Percentiles rank a stretch among this genome's conserved stretches.
Conservation (phyloP, 2,113 vertebrate genomes). For the Gallinago undulata region DNA sequence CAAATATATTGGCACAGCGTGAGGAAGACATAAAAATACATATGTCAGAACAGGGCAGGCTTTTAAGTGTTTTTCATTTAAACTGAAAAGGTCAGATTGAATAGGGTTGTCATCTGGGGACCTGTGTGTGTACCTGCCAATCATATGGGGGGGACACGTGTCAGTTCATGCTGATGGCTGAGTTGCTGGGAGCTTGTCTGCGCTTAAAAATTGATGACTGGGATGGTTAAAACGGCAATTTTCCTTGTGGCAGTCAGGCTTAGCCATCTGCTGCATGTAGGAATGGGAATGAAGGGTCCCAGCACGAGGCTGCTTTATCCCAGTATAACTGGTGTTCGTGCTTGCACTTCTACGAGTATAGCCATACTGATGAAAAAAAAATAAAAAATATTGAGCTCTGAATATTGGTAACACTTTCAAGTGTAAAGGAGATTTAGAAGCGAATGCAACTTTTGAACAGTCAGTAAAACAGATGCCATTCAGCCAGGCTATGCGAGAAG, state of each 20-base stretch:
- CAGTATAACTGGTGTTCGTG: background rate
- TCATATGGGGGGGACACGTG: background rate
- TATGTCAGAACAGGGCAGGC: conserved; percentile 3
- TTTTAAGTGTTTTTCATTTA: conserved; percentile 54
- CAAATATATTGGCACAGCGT: background rate
- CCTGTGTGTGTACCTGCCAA: background rate
- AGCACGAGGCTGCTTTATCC: background rate
- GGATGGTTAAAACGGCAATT: background rate
- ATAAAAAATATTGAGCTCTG: background rate
- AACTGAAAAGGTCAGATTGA: conserved; percentile 58
- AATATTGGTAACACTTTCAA: background rate
- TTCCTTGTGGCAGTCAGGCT: background rate
- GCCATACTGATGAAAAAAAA: background rate
- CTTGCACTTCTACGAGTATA: background rate
- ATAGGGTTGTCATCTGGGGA: conserved; percentile 3
- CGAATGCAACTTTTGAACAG: background rate
- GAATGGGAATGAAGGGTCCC: background rate
- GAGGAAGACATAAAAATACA: background rate
- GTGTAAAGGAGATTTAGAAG: background rate
- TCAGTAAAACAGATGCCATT: background rate
- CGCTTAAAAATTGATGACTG: background rate
- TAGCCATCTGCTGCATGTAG: background rate
- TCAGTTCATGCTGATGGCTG: background rate
- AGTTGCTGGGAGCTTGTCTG: conserved; percentile 9
- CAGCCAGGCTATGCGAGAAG: background rate